Evolutionary conservation across 92 coral and sea anemone genomes (phyloP).

Genomic region (Micromussa lordhowensis): DNA sequence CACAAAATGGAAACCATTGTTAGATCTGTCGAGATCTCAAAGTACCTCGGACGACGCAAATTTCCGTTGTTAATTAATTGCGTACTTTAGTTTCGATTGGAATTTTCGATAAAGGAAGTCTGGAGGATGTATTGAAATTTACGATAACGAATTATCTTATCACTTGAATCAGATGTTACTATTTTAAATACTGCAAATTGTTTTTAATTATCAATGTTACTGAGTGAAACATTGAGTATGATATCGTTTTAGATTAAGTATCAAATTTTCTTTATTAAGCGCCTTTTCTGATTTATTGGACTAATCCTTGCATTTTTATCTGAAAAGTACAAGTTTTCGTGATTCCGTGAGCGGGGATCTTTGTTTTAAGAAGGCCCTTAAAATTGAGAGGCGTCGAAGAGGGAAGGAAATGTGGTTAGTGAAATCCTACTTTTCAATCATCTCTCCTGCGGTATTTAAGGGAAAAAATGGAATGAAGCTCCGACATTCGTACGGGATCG

Average conservation of each 20-base stretch:
- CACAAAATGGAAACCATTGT: background rate
- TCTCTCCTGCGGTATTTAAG: background rate
- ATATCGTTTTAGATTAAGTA: background rate
- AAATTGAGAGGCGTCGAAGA: background rate
- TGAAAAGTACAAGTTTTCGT: background rate
- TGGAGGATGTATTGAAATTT: background rate
- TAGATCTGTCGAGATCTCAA: too few species aligned
- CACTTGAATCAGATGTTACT: constrained; percentile 11
- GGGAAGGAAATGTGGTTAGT: background rate
- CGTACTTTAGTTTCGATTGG: background rate
- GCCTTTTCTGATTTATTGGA: background rate
- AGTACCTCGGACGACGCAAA: too few species aligned
- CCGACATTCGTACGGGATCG: too few species aligned
- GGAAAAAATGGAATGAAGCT: too few species aligned
- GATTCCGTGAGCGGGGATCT: background rate
- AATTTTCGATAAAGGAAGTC: background rate
- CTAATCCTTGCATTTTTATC: background rate
- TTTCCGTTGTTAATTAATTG: background rate
- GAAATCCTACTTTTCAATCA: background rate
- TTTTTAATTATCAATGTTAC: background rate
- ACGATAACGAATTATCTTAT: background rate
- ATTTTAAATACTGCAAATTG: constrained; percentile 36
- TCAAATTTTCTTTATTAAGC: background rate
- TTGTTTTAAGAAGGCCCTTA: background rate
- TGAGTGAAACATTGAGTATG: background rate